Percentiles rank a stretch among this genome's conserved stretches.
Conservation (phyloP, 2,113 vertebrate species). For the Alexandromys fortis region DNA sequence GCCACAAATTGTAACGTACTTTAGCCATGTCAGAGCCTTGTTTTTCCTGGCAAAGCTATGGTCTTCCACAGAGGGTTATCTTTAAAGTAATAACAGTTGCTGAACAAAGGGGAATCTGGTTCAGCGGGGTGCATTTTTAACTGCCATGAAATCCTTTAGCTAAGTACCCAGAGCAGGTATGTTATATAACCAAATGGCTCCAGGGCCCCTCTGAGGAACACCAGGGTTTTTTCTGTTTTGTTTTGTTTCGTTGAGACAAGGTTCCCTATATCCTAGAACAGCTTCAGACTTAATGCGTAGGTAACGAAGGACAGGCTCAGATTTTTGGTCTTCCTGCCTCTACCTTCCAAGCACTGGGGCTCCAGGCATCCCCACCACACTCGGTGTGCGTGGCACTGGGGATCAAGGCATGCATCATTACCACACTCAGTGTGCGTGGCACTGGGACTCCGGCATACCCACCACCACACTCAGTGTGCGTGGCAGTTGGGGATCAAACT, state of each 20-base stretch:
- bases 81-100: slow-evolving; percentile 45
- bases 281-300: neutral
- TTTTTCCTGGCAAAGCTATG: slow-evolving; percentile 61
- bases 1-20: slow-evolving; percentile 74
- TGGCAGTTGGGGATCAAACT: too few species aligned
- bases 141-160: neutral
- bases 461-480: neutral
- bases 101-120: slow-evolving; percentile 29
- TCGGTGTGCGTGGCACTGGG: too few species aligned
- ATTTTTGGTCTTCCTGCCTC: neutral
- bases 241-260: neutral
- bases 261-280: neutral
- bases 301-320: neutral
- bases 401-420: too few species aligned
- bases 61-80: slow-evolving; percentile 65
- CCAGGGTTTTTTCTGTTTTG: neutral
- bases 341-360: neutral
- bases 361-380: too few species aligned
- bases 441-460: neutral
- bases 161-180: neutral
- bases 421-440: too few species aligned
- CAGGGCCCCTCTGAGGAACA: neutral
- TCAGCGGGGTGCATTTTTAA: slow-evolving; percentile 1
- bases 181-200: slow-evolving; percentile 24
- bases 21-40: slow-evolving; percentile 66